Evolutionary conservation across 2,888 invertebrate species (phyloP).

Genomic region (Lasioglossum morio): DNA sequence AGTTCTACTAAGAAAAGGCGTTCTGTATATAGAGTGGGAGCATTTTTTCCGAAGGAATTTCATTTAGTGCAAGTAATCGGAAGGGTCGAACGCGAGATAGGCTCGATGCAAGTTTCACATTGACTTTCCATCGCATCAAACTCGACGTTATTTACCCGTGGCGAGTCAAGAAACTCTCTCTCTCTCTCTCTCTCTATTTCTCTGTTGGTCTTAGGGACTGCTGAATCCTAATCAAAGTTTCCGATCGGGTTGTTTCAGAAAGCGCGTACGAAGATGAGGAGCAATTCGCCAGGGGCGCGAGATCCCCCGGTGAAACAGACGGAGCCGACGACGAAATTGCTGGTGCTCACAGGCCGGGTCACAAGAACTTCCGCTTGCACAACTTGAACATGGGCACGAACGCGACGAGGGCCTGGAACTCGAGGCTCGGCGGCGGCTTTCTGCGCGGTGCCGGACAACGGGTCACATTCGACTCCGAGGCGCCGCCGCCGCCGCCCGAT

Average conservation of each 20-base stretch:
- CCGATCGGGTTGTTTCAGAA: conserved; percentile 84
- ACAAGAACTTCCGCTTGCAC: neutral
- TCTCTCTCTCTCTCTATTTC: too few species aligned
- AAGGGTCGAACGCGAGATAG: neutral
- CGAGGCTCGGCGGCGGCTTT: conserved; percentile 62
- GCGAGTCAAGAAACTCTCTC: too few species aligned
- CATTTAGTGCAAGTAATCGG: neutral
- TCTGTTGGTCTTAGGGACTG: neutral
- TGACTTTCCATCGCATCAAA: neutral
- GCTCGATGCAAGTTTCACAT: neutral
- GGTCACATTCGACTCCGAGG: conserved; percentile 86
- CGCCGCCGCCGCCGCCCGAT: conserved; percentile 85
- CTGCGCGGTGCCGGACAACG: conserved; percentile 75
- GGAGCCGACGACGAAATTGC: conserved; percentile 66
- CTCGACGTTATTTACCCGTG: neutral
- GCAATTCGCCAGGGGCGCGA: conserved; percentile 82
- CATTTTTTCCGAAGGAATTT: too few species aligned
- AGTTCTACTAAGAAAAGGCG: too few species aligned
- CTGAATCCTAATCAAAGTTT: neutral
- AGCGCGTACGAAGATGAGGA: conserved; percentile 87
- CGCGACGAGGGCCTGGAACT: conserved; percentile 55
- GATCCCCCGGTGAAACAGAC: conserved; percentile 83
- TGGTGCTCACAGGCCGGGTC: conserved; percentile 31
- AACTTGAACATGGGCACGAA: conserved; percentile 72
- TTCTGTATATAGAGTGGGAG: too few species aligned